Conservation (phyloP, 2,888 invertebrate species). For the Drosophila vallismaia region DNA sequence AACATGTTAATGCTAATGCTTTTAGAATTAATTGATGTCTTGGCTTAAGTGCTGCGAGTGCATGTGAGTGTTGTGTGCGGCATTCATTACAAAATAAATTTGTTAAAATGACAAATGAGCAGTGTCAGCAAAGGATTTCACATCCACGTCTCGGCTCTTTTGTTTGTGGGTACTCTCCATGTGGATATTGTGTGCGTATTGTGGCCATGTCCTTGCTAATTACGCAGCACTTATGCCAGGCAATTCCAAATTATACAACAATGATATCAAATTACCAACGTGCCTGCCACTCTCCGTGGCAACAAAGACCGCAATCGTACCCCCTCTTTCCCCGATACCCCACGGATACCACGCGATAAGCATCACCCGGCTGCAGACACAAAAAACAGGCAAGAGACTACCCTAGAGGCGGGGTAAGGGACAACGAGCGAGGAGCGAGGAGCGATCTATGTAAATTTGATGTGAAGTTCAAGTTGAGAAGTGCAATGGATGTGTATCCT, state of each 20-base stretch:
- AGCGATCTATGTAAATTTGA: slow-evolving; percentile 60
- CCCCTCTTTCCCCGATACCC: slow-evolving; percentile 22
- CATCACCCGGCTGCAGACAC: slow-evolving; percentile 19
- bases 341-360: slow-evolving; percentile 23
- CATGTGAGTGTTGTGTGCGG: slow-evolving; percentile 34
- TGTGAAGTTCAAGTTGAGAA: slow-evolving; percentile 57
- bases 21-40: slow-evolving; percentile 77
- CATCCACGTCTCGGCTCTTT: slow-evolving; percentile 29
- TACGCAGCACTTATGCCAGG: slow-evolving; percentile 77
- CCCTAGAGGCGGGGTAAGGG: neutral
- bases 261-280: slow-evolving; percentile 76
- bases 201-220: slow-evolving; percentile 77
- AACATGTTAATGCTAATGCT: slow-evolving; percentile 67
- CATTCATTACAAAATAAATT: slow-evolving; percentile 78
- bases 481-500: slow-evolving; percentile 39
- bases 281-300: slow-evolving; percentile 34
- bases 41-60: slow-evolving; percentile 67
- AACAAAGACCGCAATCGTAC: slow-evolving; percentile 66
- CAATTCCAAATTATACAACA: slow-evolving; percentile 77
- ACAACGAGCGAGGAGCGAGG: neutral
- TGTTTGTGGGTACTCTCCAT: slow-evolving; percentile 11
- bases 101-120: slow-evolving; percentile 78
- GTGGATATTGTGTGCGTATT: slow-evolving; percentile 24
- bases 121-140: slow-evolving; percentile 75
- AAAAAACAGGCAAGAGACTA: slow-evolving; percentile 18